Conservation (phyloP, 2,888 invertebrate species). For the Litoditis marina region DNA sequence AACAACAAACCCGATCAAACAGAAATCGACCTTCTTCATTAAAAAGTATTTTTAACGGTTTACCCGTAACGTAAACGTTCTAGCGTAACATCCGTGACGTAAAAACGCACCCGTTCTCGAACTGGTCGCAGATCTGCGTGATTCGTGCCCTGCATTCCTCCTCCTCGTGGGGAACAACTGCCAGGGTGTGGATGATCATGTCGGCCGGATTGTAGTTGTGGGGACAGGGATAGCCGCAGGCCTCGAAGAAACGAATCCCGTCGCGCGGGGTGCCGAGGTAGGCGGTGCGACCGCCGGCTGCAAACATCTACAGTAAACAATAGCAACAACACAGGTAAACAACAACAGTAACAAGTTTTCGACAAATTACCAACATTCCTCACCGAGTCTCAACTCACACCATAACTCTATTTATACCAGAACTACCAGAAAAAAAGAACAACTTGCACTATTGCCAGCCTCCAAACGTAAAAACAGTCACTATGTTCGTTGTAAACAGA, state of each 20-base stretch:
- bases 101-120: conserved; percentile 47
- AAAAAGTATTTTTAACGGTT: not conserved
- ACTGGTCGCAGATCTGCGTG: conserved; percentile 61
- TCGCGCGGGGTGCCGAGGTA: conserved; percentile 71
- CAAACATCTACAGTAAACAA: not conserved
- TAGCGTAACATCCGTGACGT: too few species aligned
- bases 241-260: conserved; percentile 50
- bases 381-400: too few species aligned
- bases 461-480: too few species aligned
- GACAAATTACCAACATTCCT: too few species aligned
- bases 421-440: too few species aligned
- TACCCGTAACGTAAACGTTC: too few species aligned
- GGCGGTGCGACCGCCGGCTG: conserved; percentile 82
- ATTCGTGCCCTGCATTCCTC: conserved; percentile 63
- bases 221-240: conserved; percentile 67
- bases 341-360: too few species aligned
- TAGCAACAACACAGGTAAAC: too few species aligned
- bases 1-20: too few species aligned
- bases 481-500: too few species aligned
- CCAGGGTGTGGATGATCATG: conserved; percentile 83
- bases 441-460: too few species aligned
- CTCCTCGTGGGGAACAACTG: conserved; percentile 81
- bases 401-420: too few species aligned
- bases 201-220: conserved; percentile 90
- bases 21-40: not conserved